Conservation (phyloP, 2,888 invertebrate genomes). For the Caenorhabditis becei region DNA sequence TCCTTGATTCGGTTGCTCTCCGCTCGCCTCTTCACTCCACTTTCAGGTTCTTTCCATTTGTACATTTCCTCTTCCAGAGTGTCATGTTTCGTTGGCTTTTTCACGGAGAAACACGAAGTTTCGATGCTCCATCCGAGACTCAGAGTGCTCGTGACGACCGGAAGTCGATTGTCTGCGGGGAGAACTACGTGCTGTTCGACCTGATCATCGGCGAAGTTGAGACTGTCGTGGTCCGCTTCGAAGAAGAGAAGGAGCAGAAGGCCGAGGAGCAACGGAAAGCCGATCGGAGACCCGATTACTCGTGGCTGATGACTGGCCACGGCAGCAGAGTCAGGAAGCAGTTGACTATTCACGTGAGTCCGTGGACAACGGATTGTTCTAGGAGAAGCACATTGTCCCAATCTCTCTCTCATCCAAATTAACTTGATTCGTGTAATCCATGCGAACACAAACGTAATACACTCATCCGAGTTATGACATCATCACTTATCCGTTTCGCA, state of each 20-base stretch:
- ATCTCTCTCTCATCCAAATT: no score
- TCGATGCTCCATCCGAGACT: conserved; percentile 49
- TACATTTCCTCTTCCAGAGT: not conserved
- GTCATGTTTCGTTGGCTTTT: conserved; percentile 58
- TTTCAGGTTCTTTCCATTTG: conserved; percentile 14
- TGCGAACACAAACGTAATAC: not conserved
- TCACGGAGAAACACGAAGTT: conserved; percentile 18
- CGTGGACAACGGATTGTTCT: not conserved
- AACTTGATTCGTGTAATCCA: no score
- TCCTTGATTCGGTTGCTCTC: conserved; percentile 52
- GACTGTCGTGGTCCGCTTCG: conserved; percentile 42
- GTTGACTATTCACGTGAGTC: conserved; percentile 33
- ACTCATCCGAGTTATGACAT: no score
- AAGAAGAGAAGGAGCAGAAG: conserved; percentile 42
- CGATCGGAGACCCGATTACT: conserved; percentile 56
- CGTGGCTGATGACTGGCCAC: conserved; percentile 53
- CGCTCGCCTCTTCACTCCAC: not conserved
- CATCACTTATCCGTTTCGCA: not conserved
- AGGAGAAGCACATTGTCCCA: no score
- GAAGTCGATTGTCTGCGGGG: conserved; percentile 21
- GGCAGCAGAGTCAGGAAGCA: conserved; percentile 25
- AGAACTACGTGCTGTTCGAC: conserved; percentile 50
- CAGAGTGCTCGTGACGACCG: conserved; percentile 61
- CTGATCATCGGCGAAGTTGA: conserved; percentile 58
- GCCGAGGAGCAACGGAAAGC: conserved; percentile 31